Conservation (phyloP, 2,888 invertebrate genomes). For the Nysson spinosus region DNA sequence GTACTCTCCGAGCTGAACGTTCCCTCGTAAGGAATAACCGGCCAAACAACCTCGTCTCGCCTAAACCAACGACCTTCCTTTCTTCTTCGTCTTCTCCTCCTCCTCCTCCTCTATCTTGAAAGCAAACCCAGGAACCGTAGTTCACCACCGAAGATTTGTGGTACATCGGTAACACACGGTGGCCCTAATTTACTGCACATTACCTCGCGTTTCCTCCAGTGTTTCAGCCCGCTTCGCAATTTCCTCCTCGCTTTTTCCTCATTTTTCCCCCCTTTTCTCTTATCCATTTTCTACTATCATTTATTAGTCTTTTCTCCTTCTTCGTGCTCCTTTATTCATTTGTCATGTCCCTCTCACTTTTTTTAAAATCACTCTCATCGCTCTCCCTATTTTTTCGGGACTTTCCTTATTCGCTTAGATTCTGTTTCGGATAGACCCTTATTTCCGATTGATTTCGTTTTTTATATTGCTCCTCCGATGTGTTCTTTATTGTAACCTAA, state of each 20-base stretch:
- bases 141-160: constrained; percentile 61
- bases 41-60: constrained; percentile 41
- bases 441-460: too few species aligned
- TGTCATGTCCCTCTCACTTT: too few species aligned
- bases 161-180: constrained; percentile 65
- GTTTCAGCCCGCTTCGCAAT: constrained; percentile 32
- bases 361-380: too few species aligned
- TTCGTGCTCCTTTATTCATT: too few species aligned
- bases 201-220: constrained; percentile 46
- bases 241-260: constrained; percentile 10
- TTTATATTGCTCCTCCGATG: too few species aligned
- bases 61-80: constrained; percentile 29
- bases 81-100: constrained; percentile 17
- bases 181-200: constrained; percentile 67
- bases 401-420: too few species aligned
- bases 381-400: too few species aligned
- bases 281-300: not conserved
- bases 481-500: too few species aligned
- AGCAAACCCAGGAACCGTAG: constrained; percentile 35
- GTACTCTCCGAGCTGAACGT: constrained; percentile 23
- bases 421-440: too few species aligned
- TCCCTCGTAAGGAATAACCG: constrained; percentile 20
- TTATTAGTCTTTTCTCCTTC: too few species aligned
- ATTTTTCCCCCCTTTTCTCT: constrained; percentile 2
- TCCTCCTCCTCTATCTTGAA: constrained; percentile 15